phyloP scores from a whole-genome alignment of 2,797 vertebrate genomes.

The Sebastes trivittatus region DNA sequence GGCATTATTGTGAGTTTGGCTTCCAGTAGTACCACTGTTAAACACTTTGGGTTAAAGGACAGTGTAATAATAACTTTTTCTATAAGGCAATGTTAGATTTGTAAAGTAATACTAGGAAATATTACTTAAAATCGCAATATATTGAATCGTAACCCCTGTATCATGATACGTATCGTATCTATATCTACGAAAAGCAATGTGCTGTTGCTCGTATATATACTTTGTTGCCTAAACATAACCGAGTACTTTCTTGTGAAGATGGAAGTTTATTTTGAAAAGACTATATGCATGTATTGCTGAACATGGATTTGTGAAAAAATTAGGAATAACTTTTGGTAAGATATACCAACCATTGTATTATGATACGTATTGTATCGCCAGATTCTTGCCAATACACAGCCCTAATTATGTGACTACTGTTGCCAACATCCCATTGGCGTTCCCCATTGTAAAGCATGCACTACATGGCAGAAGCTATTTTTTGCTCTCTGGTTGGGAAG shows the following conservation, averaged over 20 bases:
- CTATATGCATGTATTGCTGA: no score
- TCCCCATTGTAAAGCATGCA: slow-evolving; percentile 25
- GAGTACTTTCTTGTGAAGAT: no score
- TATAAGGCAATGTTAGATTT: background rate
- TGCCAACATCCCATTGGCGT: background rate
- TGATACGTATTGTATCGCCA: no score
- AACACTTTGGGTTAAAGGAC: background rate
- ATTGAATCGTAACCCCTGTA: no score
- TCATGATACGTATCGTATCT: no score
- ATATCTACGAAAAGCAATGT: no score
- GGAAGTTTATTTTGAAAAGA: no score
- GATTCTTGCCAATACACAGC: background rate
- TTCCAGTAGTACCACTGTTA: background rate
- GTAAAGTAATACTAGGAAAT: background rate
- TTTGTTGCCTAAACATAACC: no score
- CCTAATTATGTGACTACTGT: background rate
- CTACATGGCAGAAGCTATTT: slow-evolving; percentile 46
- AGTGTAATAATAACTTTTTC: background rate
- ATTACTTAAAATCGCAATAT: background rate
- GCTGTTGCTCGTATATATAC: no score
- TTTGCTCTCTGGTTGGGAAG: slow-evolving; percentile 45
- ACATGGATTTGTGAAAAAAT: no score
- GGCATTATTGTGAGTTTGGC: background rate
- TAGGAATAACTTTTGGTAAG: no score
- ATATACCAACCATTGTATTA: no score